Evolutionary conservation across 2,797 vertebrate genomes (phyloP), one percentile per base, ranked within the genome.

Genomic region (Gymnoscopelus microlampas): DNA sequence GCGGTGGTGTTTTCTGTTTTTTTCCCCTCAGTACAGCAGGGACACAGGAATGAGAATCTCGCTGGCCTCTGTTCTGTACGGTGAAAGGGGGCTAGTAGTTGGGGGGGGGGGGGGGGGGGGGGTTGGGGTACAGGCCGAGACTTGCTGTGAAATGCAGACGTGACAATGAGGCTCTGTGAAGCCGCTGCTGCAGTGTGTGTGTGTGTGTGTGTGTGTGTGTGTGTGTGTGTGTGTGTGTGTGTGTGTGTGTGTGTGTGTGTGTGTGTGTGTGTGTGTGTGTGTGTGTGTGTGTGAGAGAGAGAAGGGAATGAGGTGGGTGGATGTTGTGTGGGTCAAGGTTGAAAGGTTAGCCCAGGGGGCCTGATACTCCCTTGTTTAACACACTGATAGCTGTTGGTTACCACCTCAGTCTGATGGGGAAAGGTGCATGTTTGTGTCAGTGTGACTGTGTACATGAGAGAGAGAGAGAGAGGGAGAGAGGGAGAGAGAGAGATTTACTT

Each of bases 101-200:
- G 26, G 19, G 14, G 44, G 0, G 44, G 58, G 32, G 0, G 44
- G 58, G 32, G n/a, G n/a, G 26, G 19, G 14, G 44, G 0, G 44
- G 58, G 32, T 53, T 39, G 12, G 10, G 5, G 7, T 50, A 69
- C 69, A 62, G 63, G 71, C 71, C 47, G 73, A 73, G 69, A 67
- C 66, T 68, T 63, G 67, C 77, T 65, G 70, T 78, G 73, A 80
- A 80, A 68, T 77, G 50, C 71, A 66, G 64, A 26, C 54, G 48
- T 78, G 68, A 85, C 86, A 88, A 80, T 86, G 77, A 69, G 63
- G 66, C 86, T 80, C 78, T 88, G 77, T 82, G 75, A 48, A 76
- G 54, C 76, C 26, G 60, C 68, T 58, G 68, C 48, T 53, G 4
- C 7, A 47, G 35, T 23, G 10, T 53, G 47, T 66, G 0, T 60